Evolutionary conservation across 2,888 invertebrate species (phyloP), one percentile per base, ranked within the genome.

Genomic region (Amphipyra berbera): DNA sequence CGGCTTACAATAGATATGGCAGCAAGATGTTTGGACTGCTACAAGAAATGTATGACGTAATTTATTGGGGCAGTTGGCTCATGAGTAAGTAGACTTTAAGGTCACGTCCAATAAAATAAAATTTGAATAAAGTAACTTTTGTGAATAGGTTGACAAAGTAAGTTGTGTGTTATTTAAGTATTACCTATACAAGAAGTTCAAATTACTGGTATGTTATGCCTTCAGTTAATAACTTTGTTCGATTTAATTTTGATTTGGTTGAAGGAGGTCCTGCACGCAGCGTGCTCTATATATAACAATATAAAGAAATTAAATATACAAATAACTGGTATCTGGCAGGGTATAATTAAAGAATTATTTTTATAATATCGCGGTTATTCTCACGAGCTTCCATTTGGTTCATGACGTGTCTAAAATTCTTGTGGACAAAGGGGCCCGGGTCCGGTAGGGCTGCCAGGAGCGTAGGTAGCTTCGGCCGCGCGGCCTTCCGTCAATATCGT

Each of bases 401-500:
- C 88, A 88, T 94, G 94, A 94, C 93, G 88, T 76, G 87, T 87
- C 86, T 83, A 89, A 92, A 93, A 92, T 92, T 89, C 88, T 83
- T 82, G 78, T 71, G 88, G 88, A 93, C 91, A 92, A 93, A 91
- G 84, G 87, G 87, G 71, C 85, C 82, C 46, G 21, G 30, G 58
- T 62, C 68, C 73, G 82, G 84, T 82, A 83, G 84, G 82, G 86
- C 83, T 82, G 83, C 84, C 79, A 81, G 89, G 87, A 90, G 89
- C 90, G 93, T 92, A 93, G 94, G 94, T 93, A 95, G 92, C 90
- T 68, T 75, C 77, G 78, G 52, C 76, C 74, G 82, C 81, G 72
- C 73, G 79, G 86, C 88, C 90, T 90, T 89, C 92, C 91, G 92
- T 93, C 92, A 91, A 93, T 95, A 93, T 91, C 85, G 86, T 82